Base-by-base conservation (phyloP, 2,113 vertebrate species). In the Pseudorhombus dupliciocellatus region DNA sequence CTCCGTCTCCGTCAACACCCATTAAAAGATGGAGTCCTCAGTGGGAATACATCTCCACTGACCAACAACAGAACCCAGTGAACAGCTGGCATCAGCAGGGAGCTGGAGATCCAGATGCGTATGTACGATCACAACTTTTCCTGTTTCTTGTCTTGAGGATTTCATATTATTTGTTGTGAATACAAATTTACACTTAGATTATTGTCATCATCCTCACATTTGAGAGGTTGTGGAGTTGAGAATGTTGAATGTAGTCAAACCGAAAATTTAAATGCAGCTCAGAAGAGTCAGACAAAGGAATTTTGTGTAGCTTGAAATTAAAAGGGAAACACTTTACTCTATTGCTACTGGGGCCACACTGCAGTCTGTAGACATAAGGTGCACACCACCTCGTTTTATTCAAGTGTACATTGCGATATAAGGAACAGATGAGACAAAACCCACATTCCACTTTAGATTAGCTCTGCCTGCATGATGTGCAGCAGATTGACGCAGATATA, bases 361-460 rank as follows among this genome's bases (percentile, higher is more conserved):
- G 6, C 42, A 46, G 25, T 48, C 55, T 61, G 25, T 59, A 61
- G 55, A 62, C 26, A 65, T 46, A 65, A 28, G 11, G 20, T n/a
- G 15, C 46, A 61, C 40, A 22, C 21, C 40, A 42, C 42, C 15
- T 12, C 3, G 10, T 28, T 25, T 14, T 8, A 50, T 9, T 28
- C 6, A 31, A 5, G 40, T 58, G 28, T 18, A 24, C 30, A 8
- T 11, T 44, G 46, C 31, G 24, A 53, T 58, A 53, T 46, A 10
- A 40, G 59, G 28, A 61, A 26, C 21, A 34, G 51, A 64, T n/a
- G 7, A 76, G 52, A 75, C 40, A 56, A 59, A 59, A 46, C 64
- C 70, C 62, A 75, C 76, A 80, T 80, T 84, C 68, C 77, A 67
- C 51, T 26, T 55, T 0, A 75, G 81, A 78, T 76, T 68, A 74